Conservation (phyloP, 2,888 invertebrate species). For the Mesorhabditis spiculigera region DNA sequence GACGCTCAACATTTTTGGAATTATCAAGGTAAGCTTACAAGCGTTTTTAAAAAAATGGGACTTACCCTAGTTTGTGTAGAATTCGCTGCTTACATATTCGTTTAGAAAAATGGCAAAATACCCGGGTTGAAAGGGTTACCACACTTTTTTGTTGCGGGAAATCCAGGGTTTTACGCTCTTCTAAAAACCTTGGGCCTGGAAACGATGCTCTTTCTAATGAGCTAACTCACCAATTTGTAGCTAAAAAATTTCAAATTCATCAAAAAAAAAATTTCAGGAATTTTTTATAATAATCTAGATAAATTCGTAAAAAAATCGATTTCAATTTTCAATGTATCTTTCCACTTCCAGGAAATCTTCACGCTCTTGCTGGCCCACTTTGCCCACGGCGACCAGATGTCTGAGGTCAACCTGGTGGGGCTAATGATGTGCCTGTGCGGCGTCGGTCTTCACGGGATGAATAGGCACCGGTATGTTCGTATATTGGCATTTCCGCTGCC, state of each 20-base stretch:
- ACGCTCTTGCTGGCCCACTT: conserved; percentile 83
- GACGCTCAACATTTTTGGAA: conserved; percentile 88
- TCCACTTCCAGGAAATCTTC: conserved; percentile 77
- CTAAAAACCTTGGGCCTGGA: no score
- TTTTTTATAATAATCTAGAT: not conserved
- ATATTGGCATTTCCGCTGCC: no score
- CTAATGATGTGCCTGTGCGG: conserved; percentile 79
- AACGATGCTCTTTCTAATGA: no score
- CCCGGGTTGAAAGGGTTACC: no score
- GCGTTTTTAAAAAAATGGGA: conserved; percentile 32
- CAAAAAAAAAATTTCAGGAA: no score
- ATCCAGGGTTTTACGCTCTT: no score
- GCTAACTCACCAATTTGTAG: no score
- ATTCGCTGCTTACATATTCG: not conserved
- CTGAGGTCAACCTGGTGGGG: conserved; percentile 78
- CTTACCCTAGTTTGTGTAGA: not conserved
- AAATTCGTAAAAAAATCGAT: not conserved
- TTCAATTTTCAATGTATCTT: not conserved
- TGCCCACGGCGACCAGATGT: conserved; percentile 81
- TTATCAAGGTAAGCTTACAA: conserved; percentile 76
- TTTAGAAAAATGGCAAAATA: no score
- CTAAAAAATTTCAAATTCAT: no score
- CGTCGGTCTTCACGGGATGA: conserved; percentile 32
- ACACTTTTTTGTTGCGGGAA: no score
- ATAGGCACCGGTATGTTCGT: conserved; percentile 25